These are phyloP conservation scores for Aricia agestis DNA, from an alignment of 1,140 invertebrate genomes.

Conservation along the genomic window DNA sequence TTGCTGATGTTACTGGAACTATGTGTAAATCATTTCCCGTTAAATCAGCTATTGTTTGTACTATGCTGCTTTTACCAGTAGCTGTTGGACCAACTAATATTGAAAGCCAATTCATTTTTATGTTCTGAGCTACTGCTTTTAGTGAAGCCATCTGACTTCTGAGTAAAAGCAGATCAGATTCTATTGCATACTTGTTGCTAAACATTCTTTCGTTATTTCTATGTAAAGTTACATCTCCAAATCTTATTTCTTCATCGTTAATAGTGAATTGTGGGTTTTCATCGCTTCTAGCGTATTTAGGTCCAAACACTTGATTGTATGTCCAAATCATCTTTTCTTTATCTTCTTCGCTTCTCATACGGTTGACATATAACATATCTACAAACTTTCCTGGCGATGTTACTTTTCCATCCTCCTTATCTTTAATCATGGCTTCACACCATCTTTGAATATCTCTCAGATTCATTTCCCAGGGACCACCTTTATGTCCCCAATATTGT, in stretches of 20 bases:
- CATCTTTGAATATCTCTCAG: slow-evolving; percentile 95
- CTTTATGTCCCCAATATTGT: slow-evolving; percentile 83
- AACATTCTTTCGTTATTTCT: slow-evolving; percentile 64
- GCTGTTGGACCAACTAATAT: slow-evolving; percentile 90
- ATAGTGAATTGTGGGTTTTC: slow-evolving; percentile 72
- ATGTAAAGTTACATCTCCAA: slow-evolving; percentile 78
- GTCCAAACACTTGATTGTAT: slow-evolving; percentile 79
- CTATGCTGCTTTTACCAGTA: slow-evolving; percentile 89
- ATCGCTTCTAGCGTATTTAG: slow-evolving; percentile 70
- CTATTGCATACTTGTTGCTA: slow-evolving; percentile 54
- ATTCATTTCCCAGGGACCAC: slow-evolving; percentile 98
- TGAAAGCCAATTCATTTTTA: slow-evolving; percentile 94
- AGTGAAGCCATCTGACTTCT: slow-evolving; percentile 81
- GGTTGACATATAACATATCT: slow-evolving; percentile 86
- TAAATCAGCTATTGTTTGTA: slow-evolving; percentile 86
- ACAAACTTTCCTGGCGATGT: slow-evolving; percentile 81
- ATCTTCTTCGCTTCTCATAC: slow-evolving; percentile 87
- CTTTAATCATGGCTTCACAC: slow-evolving; percentile 82
- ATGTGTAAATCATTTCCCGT: slow-evolving; percentile 85
- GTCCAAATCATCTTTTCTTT: slow-evolving; percentile 79
- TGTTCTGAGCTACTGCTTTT: slow-evolving; percentile 87
- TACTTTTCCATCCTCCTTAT: slow-evolving; percentile 37
- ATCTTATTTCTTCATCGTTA: slow-evolving; percentile 71
- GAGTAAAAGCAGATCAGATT: slow-evolving; percentile 78
- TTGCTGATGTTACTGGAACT: slow-evolving; percentile 92